Evolutionary conservation across 2,797 vertebrate species (phyloP).

Genomic region (Rhinatrema bivittatum): DNA sequence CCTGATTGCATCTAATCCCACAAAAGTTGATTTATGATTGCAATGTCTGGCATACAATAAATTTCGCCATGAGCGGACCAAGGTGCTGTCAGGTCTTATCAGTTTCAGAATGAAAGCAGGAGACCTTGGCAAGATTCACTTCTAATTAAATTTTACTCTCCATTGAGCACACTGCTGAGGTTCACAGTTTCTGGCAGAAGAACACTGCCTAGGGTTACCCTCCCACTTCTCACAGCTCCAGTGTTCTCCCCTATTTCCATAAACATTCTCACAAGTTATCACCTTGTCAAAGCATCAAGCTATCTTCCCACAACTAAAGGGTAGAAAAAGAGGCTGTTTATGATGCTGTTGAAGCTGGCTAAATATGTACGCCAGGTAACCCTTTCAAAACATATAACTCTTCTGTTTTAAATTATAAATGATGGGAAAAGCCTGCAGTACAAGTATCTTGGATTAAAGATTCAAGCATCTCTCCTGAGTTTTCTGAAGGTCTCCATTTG

Average conservation of each 20-base stretch:
- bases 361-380: not conserved
- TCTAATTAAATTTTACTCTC: slow-evolving; percentile 45
- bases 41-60: slow-evolving; percentile 15
- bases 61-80: slow-evolving; percentile 28
- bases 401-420: slow-evolving; percentile 20
- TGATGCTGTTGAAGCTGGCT: not conserved
- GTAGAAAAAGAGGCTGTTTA: not conserved
- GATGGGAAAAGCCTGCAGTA: slow-evolving; percentile 5
- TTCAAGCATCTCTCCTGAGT: not conserved
- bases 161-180: slow-evolving; percentile 15
- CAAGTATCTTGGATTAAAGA: slow-evolving; percentile 4
- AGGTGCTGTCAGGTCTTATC: slow-evolving; percentile 26
- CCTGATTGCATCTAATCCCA: slow-evolving; percentile 11
- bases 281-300: slow-evolving; percentile 11
- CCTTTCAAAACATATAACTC: slow-evolving; percentile 7
- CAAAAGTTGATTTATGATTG: slow-evolving; percentile 5
- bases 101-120: slow-evolving; percentile 23
- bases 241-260: slow-evolving; percentile 7
- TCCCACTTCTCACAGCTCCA: not conserved
- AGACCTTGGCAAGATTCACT: slow-evolving; percentile 31
- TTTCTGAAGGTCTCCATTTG: slow-evolving; percentile 8
- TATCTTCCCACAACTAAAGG: not conserved
- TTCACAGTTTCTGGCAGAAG: slow-evolving; percentile 15
- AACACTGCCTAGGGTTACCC: slow-evolving; percentile 5
- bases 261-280: slow-evolving; percentile 5